These are phyloP conservation scores for Tragopan temminckii DNA, from an alignment of 2,797 vertebrate genomes.

Conservation along the genomic window DNA sequence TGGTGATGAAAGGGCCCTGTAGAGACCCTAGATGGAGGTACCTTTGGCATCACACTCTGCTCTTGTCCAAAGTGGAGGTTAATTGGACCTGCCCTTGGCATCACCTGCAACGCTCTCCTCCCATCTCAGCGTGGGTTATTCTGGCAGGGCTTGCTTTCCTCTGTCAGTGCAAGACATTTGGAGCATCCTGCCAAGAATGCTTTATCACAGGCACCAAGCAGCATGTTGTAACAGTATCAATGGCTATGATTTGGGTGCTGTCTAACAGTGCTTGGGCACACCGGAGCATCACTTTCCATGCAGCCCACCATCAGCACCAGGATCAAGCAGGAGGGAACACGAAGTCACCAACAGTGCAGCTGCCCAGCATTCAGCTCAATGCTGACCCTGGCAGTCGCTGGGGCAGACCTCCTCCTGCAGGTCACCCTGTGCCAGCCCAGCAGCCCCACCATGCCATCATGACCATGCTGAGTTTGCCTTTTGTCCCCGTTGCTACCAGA, in stretches of 20 bases:
- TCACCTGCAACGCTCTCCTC: neutral
- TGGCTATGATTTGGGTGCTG: neutral
- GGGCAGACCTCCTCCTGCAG: neutral
- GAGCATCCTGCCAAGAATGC: neutral
- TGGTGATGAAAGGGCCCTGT: neutral
- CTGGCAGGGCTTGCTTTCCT: neutral
- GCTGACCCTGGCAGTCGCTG: neutral
- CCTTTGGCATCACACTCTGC: neutral
- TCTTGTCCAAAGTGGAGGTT: neutral
- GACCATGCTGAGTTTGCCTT: neutral
- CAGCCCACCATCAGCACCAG: neutral
- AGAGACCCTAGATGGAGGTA: neutral
- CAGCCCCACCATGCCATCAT: neutral
- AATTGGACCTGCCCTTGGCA: neutral
- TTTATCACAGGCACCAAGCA: neutral
- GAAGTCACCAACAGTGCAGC: neutral
- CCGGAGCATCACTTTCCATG: fast-evolving
- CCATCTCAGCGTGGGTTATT: neutral
- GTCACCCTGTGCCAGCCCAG: neutral
- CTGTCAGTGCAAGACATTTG: neutral
- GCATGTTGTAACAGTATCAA: fast-evolving
- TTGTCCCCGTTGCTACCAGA: neutral
- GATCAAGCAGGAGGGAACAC: neutral
- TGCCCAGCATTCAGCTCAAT: neutral
- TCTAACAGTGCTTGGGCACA: neutral